phyloP scores from a whole-genome alignment of 2,888 invertebrate species.

The Euplagia quadripunctaria region DNA sequence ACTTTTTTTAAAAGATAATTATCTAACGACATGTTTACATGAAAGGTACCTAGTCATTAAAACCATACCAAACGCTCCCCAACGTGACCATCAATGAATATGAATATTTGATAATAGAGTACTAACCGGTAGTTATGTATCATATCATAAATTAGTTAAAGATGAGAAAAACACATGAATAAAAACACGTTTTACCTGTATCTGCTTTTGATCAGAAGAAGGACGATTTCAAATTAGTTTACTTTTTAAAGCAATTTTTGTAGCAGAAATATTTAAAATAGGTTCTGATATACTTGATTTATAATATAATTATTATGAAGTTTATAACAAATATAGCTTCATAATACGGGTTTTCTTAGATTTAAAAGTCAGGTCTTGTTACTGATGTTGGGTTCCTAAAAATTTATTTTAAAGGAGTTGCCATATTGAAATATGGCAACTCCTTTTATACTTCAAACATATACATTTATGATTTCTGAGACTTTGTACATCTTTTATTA shows the following conservation, averaged over 20 bases:
- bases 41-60: background rate
- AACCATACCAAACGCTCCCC: background rate
- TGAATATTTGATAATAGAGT: background rate
- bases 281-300: too few species aligned
- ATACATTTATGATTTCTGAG: background rate
- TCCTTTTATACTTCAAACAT: background rate
- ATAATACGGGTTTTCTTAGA: too few species aligned
- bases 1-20: too few species aligned
- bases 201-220: background rate
- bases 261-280: background rate
- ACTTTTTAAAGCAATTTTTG: too few species aligned
- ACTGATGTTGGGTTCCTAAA: too few species aligned
- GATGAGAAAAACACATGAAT: background rate
- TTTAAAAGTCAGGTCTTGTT: too few species aligned
- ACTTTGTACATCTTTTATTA: background rate
- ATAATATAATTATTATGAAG: too few species aligned
- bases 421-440: background rate
- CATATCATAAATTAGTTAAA: background rate
- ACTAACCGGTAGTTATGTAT: slow-evolving; percentile 4
- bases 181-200: background rate
- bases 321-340: too few species aligned
- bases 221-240: background rate
- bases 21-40: background rate
- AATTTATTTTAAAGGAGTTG: background rate
- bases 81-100: slow-evolving; percentile 4